These are phyloP conservation scores for Alloplasta piceator DNA, from an alignment of 2,888 invertebrate species.

Conservation along the genomic window DNA sequence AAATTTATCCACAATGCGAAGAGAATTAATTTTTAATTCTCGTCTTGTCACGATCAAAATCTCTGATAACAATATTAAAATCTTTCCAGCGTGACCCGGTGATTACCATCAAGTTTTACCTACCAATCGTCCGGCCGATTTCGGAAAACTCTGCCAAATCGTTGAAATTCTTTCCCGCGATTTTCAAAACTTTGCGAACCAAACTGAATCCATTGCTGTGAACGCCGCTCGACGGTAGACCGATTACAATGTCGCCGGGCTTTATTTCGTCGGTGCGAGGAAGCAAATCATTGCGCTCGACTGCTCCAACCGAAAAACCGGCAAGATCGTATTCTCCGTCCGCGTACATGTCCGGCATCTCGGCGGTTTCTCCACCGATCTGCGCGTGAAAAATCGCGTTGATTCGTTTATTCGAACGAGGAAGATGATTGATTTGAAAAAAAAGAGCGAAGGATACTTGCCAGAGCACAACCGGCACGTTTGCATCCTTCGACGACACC, in stretches of 20 bases:
- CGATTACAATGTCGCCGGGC: slow-evolving; percentile 92
- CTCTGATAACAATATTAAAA: no score
- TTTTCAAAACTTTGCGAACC: slow-evolving; percentile 91
- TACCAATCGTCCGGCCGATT: slow-evolving; percentile 89
- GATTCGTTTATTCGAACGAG: neutral
- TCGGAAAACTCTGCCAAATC: slow-evolving; percentile 90
- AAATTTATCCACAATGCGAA: no score
- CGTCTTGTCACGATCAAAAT: no score
- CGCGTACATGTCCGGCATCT: slow-evolving; percentile 97
- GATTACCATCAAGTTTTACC: slow-evolving; percentile 42
- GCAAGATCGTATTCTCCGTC: slow-evolving; percentile 96
- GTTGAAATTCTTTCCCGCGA: slow-evolving; percentile 87
- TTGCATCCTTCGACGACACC: slow-evolving; percentile 96
- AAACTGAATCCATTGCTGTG: slow-evolving; percentile 98
- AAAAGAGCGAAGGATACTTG: slow-evolving; percentile 81
- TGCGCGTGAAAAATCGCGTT: slow-evolving; percentile 78
- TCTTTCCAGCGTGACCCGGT: no score
- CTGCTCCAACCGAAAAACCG: slow-evolving; percentile 97
- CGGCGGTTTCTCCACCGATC: slow-evolving; percentile 97
- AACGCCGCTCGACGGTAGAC: slow-evolving; percentile 94
- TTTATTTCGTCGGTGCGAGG: slow-evolving; percentile 88
- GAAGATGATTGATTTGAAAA: slow-evolving; percentile 1
- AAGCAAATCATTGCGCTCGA: slow-evolving; percentile 90
- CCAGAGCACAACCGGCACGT: slow-evolving; percentile 94
- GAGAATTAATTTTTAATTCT: no score